Conservation (phyloP, 1,140 invertebrate genomes). For the Penaeus vannamei region DNA sequence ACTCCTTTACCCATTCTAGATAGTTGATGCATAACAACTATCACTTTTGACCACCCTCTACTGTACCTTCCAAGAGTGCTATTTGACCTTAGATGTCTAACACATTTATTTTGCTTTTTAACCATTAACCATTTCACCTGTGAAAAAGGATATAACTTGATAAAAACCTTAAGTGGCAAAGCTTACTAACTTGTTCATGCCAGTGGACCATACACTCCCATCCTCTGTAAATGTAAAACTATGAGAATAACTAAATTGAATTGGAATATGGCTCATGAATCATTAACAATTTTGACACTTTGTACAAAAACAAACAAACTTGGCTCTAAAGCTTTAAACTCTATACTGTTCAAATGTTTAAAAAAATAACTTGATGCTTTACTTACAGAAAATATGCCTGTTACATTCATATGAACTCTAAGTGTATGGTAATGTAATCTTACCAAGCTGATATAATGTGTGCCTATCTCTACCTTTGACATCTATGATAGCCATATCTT, state of each 20-base stretch:
- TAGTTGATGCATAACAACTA: too few species aligned
- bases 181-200: constrained; percentile 49
- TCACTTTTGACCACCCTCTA: too few species aligned
- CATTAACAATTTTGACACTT: neutral
- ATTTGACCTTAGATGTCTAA: too few species aligned
- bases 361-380: neutral
- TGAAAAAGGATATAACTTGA: too few species aligned
- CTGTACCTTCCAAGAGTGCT: too few species aligned
- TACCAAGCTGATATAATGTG: constrained; percentile 50
- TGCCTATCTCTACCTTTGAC: constrained; percentile 54
- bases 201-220: constrained; percentile 53
- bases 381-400: neutral
- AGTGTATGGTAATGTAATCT: neutral
- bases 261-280: neutral
- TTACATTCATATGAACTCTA: neutral
- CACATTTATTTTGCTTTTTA: too few species aligned
- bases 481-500: constrained; percentile 28
- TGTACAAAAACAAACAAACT: neutral
- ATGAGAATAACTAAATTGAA: neutral
- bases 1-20: too few species aligned
- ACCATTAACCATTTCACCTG: too few species aligned
- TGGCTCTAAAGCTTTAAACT: neutral
- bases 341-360: neutral
- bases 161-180: too few species aligned
- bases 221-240: constrained; percentile 38